These are phyloP conservation scores for Tringa solitaria DNA, from an alignment of 2,113 vertebrate species.

Conservation along the genomic window DNA sequence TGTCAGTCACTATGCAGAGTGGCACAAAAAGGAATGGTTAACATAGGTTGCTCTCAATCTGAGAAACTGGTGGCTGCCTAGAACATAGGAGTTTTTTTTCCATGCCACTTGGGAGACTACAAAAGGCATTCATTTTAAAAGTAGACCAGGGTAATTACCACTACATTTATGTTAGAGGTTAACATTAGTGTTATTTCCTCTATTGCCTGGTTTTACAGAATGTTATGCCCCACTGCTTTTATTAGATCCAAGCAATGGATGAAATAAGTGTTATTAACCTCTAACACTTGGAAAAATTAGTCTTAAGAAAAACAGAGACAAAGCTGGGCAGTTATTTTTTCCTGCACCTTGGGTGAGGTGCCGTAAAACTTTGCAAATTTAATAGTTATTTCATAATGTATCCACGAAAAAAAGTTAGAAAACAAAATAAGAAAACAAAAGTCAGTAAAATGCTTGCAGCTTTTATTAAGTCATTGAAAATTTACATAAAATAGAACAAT, in stretches of 20 bases:
- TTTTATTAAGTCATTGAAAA: background rate
- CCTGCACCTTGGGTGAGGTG: background rate
- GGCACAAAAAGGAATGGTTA: background rate
- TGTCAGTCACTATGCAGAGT: background rate
- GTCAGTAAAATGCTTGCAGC: background rate
- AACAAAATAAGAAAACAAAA: background rate
- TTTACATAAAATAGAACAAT: background rate
- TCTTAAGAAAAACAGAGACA: constrained; percentile 54
- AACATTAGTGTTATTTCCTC: constrained; percentile 75
- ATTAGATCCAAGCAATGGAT: constrained; percentile 72
- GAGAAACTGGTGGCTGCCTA: constrained; percentile 23
- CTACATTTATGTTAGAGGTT: constrained; percentile 73
- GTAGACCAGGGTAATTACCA: constrained; percentile 65
- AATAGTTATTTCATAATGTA: background rate
- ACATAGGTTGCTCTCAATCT: background rate
- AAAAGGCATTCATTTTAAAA: constrained; percentile 70
- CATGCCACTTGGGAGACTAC: constrained; percentile 48
- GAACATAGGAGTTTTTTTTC: background rate
- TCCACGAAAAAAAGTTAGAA: background rate
- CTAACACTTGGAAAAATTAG: constrained; percentile 74
- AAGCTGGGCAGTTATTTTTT: constrained; percentile 1
- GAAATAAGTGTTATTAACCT: constrained; percentile 78
- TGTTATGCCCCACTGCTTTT: constrained; percentile 72
- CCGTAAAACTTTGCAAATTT: background rate
- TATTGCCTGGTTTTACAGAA: constrained; percentile 69